Evolutionary conservation across 1,140 invertebrate genomes (phyloP).

Genomic region (Zaprionus nigranus): DNA sequence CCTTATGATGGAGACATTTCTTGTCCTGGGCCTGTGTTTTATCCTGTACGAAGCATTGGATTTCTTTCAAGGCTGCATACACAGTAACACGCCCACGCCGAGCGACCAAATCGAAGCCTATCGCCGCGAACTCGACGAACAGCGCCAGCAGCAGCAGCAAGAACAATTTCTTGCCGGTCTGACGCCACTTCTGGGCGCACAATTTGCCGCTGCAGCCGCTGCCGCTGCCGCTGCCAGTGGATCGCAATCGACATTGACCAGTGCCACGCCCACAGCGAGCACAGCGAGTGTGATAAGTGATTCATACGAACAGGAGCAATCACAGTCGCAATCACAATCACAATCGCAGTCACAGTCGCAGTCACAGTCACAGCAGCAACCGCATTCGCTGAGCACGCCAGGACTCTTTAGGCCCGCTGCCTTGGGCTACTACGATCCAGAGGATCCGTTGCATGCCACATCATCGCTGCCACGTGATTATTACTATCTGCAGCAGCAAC

Average conservation of each 20-base stretch:
- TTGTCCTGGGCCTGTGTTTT: conserved; percentile 84
- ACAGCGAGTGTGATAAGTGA: conserved; percentile 74
- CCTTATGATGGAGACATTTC: conserved; percentile 85
- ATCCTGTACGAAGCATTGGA: conserved; percentile 85
- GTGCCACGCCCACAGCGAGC: conserved; percentile 70
- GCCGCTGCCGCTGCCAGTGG: conserved; percentile 65
- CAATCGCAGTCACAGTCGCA: conserved; percentile 59
- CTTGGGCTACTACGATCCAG: conserved; percentile 73
- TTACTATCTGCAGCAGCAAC: conserved; percentile 80
- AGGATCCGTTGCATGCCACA: conserved; percentile 77
- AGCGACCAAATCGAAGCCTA: conserved; percentile 83
- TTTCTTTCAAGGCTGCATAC: conserved; percentile 84
- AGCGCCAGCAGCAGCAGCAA: conserved; percentile 83
- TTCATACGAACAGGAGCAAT: conserved; percentile 66
- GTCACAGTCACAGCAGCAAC: conserved; percentile 60
- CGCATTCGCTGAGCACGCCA: conserved; percentile 71
- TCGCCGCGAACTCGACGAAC: conserved; percentile 83
- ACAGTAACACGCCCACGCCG: conserved; percentile 75
- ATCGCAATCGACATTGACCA: conserved; percentile 64
- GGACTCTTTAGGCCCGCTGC: conserved; percentile 65
- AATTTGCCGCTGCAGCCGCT: conserved; percentile 71
- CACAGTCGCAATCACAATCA: conserved; percentile 47
- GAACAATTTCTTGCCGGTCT: conserved; percentile 80
- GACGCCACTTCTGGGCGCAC: conserved; percentile 75
- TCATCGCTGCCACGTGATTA: conserved; percentile 79